Evolutionary conservation across 2,113 vertebrate genomes (phyloP).

Genomic region (Benitochromis conjunctus): DNA sequence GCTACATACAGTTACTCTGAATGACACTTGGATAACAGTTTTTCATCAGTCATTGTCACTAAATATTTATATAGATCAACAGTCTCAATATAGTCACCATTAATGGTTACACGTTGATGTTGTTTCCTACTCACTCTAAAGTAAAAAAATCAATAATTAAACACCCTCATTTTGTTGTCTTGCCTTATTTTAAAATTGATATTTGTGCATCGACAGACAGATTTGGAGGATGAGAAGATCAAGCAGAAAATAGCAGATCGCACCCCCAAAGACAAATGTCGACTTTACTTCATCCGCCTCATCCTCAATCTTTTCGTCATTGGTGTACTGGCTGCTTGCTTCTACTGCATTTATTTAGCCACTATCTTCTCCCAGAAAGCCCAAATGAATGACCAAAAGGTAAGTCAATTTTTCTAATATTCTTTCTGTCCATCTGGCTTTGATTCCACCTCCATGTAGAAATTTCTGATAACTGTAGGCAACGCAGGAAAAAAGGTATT

Average conservation of each 20-base stretch:
- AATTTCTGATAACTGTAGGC: neutral
- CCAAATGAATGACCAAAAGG: constrained; percentile 37
- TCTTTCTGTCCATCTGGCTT: neutral
- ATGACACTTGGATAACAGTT: neutral
- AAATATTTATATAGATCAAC: neutral
- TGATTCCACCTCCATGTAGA: neutral
- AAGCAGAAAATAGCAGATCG: constrained; percentile 85
- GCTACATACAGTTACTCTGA: neutral
- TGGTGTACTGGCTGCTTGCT: constrained; percentile 79
- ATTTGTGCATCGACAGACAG: constrained; percentile 71
- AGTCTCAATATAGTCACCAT: neutral
- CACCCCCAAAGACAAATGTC: constrained; percentile 76
- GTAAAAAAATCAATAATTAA: neutral
- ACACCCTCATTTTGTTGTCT: neutral
- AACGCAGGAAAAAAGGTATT: neutral
- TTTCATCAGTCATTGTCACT: neutral
- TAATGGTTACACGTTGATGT: neutral
- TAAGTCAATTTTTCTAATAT: neutral
- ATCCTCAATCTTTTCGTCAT: constrained; percentile 84
- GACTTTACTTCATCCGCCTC: constrained; percentile 83
- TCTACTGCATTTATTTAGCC: constrained; percentile 88
- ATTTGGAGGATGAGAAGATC: constrained; percentile 88
- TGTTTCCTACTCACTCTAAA: neutral
- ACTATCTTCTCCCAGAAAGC: constrained; percentile 84
- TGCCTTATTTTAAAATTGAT: neutral